Conservation (phyloP, 1,140 invertebrate species). For the Galleria mellonella region DNA sequence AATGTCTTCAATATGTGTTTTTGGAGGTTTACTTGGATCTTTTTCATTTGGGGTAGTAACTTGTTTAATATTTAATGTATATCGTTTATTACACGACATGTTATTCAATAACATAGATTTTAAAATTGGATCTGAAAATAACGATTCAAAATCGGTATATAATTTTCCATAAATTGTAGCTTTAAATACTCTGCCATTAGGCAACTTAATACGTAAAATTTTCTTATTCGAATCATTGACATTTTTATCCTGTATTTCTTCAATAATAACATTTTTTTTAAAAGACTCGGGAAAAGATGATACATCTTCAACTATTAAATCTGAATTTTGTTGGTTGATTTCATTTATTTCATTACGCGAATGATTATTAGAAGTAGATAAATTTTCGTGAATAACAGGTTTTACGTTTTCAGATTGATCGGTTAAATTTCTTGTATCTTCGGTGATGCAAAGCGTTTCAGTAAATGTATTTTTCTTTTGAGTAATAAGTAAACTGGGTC, state of each 20-base stretch:
- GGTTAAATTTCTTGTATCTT: too few species aligned
- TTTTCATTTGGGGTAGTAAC: constrained; percentile 7
- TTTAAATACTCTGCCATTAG: constrained; percentile 45
- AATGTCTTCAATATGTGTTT: constrained; percentile 14
- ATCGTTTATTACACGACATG: constrained; percentile 26
- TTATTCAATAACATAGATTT: constrained; percentile 31
- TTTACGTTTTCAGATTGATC: too few species aligned
- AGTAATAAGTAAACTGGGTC: too few species aligned
- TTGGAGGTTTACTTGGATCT: constrained; percentile 9
- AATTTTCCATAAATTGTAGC: constrained; percentile 44
- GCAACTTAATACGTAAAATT: constrained; percentile 36
- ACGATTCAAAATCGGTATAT: constrained; percentile 29
- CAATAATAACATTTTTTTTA: constrained; percentile 13
- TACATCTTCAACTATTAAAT: too few species aligned
- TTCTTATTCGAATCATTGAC: constrained; percentile 26
- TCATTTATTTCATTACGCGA: too few species aligned
- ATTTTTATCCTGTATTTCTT: constrained; percentile 10
- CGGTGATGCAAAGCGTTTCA: too few species aligned
- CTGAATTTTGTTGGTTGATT: too few species aligned
- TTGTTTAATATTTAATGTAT: constrained; percentile 50
- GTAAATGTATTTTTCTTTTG: too few species aligned
- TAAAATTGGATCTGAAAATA: constrained; percentile 39
- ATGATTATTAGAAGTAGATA: too few species aligned
- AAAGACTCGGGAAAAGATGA: constrained; percentile 6
- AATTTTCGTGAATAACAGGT: too few species aligned